phyloP scores from a whole-genome alignment of 2,888 invertebrate genomes.

The Tenthredo mesomela region DNA sequence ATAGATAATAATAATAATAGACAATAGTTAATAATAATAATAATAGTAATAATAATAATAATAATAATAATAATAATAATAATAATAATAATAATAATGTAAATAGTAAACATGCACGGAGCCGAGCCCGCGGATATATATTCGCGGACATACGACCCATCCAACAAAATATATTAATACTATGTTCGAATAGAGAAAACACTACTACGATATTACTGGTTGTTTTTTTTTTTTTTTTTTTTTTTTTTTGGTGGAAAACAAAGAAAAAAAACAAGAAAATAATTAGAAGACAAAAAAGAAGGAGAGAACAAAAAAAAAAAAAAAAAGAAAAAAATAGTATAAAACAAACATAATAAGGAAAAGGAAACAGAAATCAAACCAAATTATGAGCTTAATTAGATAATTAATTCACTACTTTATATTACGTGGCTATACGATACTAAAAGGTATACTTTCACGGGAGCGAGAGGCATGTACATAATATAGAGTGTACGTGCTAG shows the following conservation, averaged over 20 bases:
- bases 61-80: conserved; percentile 52
- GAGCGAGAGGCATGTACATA: neutral
- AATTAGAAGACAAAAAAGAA: conserved; percentile 47
- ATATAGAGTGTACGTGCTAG: neutral
- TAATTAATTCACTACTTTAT: conserved; percentile 28
- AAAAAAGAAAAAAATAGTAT: conserved; percentile 50
- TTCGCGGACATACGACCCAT: conserved; percentile 53
- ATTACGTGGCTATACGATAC: neutral
- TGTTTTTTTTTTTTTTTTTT: conserved; percentile 20
- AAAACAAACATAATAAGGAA: conserved; percentile 44
- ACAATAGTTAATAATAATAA: conserved; percentile 56
- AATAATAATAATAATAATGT: conserved; percentile 68
- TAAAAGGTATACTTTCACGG: conserved; percentile 1
- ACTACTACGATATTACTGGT: conserved; percentile 52
- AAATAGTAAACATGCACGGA: conserved; percentile 74
- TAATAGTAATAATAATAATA: too few relatives aligned
- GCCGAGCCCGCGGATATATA: conserved; percentile 59
- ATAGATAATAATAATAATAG: conserved; percentile 60
- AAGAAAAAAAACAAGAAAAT: conserved; percentile 17
- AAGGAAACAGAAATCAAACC: conserved; percentile 52
- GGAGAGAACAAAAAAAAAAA: conserved; percentile 54
- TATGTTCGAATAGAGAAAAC: conserved; percentile 64
- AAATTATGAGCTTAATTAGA: conserved; percentile 7
- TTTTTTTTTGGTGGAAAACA: neutral
- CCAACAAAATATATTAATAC: conserved; percentile 76